Evolutionary conservation across 2,888 invertebrate genomes (phyloP).

Genomic region (Linnaemya tessellans): DNA sequence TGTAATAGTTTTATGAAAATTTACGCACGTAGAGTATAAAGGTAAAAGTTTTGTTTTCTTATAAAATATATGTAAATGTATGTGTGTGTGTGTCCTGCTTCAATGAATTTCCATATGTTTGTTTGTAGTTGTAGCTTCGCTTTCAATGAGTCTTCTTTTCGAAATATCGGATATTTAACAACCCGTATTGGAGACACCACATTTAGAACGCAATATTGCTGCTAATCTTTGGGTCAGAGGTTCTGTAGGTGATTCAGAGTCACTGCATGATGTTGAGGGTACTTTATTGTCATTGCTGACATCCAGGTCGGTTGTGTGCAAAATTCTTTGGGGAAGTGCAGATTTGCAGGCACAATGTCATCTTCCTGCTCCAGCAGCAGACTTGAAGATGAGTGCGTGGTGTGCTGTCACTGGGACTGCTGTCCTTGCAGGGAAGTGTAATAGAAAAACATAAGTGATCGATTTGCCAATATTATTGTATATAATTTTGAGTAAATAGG

Average conservation of each 20-base stretch:
- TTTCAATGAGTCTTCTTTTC: neutral
- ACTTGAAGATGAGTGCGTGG: constrained; percentile 83
- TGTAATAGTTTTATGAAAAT: constrained; percentile 11
- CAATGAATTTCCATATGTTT: constrained; percentile 6
- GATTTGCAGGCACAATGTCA: constrained; percentile 80
- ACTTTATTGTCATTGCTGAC: constrained; percentile 83
- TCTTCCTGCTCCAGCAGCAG: constrained; percentile 83
- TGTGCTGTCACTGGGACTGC: constrained; percentile 82
- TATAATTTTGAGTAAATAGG: no score
- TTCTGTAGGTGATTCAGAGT: constrained; percentile 83
- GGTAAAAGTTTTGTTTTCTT: constrained; percentile 22
- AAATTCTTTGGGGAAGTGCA: constrained; percentile 78
- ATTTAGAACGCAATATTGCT: constrained; percentile 82
- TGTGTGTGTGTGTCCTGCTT: neutral
- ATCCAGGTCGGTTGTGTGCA: constrained; percentile 79
- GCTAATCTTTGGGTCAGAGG: constrained; percentile 82
- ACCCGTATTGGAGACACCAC: constrained; percentile 78
- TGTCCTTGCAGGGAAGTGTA: constrained; percentile 75
- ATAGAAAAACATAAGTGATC: no score
- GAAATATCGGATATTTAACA: constrained; percentile 44
- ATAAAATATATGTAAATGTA: constrained; percentile 31
- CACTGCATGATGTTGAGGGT: constrained; percentile 82
- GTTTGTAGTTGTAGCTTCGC: constrained; percentile 8
- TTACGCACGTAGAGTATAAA: constrained; percentile 18
- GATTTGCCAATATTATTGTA: no score